These are phyloP conservation scores for Lasius fuliginosus DNA, from an alignment of 2,888 invertebrate species.

Conservation along the genomic window DNA sequence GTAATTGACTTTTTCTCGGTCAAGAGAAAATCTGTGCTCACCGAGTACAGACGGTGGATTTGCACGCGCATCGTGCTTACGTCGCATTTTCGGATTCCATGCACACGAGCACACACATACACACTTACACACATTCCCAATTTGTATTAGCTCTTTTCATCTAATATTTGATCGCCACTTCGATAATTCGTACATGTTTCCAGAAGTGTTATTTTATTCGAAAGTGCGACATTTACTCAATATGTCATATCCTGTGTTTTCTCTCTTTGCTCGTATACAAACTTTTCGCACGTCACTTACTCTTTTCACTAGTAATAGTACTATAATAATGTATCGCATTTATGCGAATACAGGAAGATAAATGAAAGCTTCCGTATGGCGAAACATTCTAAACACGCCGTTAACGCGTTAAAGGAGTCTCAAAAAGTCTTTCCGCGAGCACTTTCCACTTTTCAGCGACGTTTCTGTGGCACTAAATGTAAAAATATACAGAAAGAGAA, in stretches of 20 bases:
- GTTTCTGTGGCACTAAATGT: background rate
- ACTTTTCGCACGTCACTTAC: slow-evolving; percentile 3
- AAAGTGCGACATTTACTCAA: slow-evolving; percentile 15
- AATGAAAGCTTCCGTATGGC: slow-evolving; percentile 32
- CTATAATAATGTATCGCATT: slow-evolving; percentile 2
- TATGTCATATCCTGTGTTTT: slow-evolving; percentile 5
- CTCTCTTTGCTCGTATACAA: background rate
- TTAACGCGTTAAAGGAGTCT: slow-evolving; percentile 19
- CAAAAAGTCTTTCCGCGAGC: slow-evolving; percentile 11
- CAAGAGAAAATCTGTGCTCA: background rate
- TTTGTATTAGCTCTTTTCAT: background rate
- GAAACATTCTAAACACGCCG: slow-evolving; percentile 28
- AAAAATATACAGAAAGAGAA: slow-evolving; percentile 5
- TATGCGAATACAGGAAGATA: slow-evolving; percentile 31
- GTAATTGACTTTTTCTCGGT: slow-evolving; percentile 58
- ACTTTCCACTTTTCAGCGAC: slow-evolving; percentile 23
- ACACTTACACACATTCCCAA: background rate
- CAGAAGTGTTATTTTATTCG: slow-evolving; percentile 16
- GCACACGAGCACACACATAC: background rate
- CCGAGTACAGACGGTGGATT: background rate
- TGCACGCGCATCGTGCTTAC: slow-evolving; percentile 25
- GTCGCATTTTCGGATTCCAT: slow-evolving; percentile 12
- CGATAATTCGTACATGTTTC: slow-evolving; percentile 18
- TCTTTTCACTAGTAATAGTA: background rate
- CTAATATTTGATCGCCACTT: background rate